These are phyloP conservation scores for Malachius bipustulatus DNA, from an alignment of 2,888 invertebrate species.

Conservation along the genomic window DNA sequence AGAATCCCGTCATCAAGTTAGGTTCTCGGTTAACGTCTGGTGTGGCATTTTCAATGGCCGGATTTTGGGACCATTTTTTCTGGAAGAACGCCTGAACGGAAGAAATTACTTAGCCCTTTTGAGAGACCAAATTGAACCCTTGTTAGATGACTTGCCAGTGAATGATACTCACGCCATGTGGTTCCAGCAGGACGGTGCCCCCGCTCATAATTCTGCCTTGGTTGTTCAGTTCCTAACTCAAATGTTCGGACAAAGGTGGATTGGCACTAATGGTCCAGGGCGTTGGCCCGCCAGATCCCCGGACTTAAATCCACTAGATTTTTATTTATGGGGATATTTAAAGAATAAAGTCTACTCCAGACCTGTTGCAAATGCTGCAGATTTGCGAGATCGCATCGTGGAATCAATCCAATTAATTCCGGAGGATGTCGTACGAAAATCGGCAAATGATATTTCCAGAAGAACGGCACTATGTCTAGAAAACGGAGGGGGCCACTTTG, in stretches of 20 bases:
- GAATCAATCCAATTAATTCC: no score
- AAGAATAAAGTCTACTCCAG: background rate
- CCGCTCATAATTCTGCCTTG: background rate
- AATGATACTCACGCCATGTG: background rate
- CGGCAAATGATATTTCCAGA: no score
- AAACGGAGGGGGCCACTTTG: no score
- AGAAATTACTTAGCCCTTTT: background rate
- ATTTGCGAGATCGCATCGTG: no score
- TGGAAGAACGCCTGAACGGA: background rate
- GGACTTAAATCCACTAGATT: background rate
- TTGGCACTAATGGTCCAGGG: background rate
- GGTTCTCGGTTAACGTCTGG: no score
- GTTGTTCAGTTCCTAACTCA: background rate
- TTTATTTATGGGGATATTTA: slow-evolving; percentile 1
- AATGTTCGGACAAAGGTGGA: background rate
- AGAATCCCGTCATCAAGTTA: no score
- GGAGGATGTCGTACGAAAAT: no score
- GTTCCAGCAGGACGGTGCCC: background rate
- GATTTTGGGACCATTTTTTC: no score
- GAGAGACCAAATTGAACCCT: background rate
- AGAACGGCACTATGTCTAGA: no score
- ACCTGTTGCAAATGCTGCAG: no score
- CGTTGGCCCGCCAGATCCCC: background rate
- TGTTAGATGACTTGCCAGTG: background rate
- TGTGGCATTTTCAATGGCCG: no score